phyloP scores from a whole-genome alignment of 2,797 vertebrate species.

The Alca torda region DNA sequence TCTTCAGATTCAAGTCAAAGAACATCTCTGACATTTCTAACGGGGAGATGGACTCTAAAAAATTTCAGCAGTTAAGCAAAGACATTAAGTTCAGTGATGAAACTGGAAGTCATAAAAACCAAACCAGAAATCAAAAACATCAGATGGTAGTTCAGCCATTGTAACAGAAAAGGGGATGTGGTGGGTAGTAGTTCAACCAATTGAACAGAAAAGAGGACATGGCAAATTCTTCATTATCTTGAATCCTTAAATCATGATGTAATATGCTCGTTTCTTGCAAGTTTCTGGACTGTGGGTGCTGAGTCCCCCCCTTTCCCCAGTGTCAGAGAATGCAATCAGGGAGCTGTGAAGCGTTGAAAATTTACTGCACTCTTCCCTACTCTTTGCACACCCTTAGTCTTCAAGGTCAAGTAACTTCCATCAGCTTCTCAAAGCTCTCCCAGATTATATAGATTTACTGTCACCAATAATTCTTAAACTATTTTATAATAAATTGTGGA shows the following conservation, averaged over 20 bases:
- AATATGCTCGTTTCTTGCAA: background rate
- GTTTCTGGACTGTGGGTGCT: background rate
- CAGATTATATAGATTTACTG: background rate
- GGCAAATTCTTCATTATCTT: background rate
- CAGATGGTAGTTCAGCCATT: background rate
- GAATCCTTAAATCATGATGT: background rate
- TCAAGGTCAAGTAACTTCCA: conserved; percentile 36
- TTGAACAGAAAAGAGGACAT: background rate
- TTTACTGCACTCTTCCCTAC: background rate
- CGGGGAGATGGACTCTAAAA: background rate
- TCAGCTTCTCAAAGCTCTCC: background rate
- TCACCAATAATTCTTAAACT: background rate
- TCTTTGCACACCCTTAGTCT: background rate
- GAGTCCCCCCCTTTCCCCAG: background rate
- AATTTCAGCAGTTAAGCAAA: background rate
- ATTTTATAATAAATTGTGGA: background rate
- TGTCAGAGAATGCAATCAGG: background rate
- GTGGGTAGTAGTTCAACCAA: background rate
- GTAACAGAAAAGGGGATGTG: background rate
- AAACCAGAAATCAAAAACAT: background rate
- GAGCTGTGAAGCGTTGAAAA: background rate
- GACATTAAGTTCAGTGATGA: background rate
- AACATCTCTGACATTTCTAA: background rate
- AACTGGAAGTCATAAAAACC: background rate
- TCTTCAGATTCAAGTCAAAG: background rate